Evolutionary conservation across 35 echinoderm and acorn worm species (phyloP).

Genomic region (Lytechinus pictus): DNA sequence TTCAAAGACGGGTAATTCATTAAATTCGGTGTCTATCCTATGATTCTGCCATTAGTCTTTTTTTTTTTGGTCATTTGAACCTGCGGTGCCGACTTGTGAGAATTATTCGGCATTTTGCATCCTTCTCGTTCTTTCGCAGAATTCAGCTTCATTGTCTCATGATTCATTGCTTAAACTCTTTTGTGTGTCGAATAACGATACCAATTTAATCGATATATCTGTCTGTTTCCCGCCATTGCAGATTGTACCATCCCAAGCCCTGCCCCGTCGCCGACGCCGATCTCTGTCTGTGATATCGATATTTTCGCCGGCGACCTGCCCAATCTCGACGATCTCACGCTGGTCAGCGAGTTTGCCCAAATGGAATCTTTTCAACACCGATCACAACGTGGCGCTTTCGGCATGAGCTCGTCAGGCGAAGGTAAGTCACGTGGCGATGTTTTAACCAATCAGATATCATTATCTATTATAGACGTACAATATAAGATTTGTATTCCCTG

Average conservation of each 20-base stretch:
- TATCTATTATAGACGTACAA: no score
- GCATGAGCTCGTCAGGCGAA: background rate
- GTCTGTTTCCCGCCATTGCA: background rate
- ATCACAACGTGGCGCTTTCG: background rate
- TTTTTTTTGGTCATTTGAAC: background rate
- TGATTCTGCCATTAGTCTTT: no score
- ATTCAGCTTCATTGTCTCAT: no score
- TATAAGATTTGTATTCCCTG: no score
- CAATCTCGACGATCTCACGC: conserved; percentile 14
- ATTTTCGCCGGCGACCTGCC: conserved; percentile 30
- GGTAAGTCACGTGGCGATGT: background rate
- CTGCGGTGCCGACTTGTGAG: background rate
- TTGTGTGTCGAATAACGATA: no score
- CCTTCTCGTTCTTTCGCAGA: no score
- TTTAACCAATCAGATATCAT: no score
- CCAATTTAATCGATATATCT: background rate
- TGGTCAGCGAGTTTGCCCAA: background rate
- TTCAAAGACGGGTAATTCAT: background rate
- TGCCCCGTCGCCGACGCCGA: background rate
- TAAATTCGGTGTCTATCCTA: background rate
- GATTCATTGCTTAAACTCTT: no score
- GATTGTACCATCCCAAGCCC: conserved; percentile 25
- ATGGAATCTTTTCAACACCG: conserved; percentile 6
- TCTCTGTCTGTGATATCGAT: background rate
- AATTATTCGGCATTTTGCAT: background rate